phyloP scores from a whole-genome alignment of 2,888 invertebrate species.

The Dione juno region DNA sequence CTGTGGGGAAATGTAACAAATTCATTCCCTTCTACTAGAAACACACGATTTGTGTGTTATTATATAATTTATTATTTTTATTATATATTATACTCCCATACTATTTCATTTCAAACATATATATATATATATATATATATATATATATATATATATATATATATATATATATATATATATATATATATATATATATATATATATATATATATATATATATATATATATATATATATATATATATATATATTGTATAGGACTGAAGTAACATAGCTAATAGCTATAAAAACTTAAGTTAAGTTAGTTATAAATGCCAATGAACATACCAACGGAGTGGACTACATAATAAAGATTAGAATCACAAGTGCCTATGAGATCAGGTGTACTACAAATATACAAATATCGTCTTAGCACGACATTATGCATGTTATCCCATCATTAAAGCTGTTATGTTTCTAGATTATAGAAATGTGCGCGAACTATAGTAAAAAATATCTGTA shows the following conservation, averaged over 20 bases:
- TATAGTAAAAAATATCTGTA: not conserved
- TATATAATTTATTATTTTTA: too few species aligned
- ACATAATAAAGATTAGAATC: slow-evolving; percentile 35
- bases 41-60: too few species aligned
- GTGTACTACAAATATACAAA: slow-evolving; percentile 36
- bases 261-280: not conserved
- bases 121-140: too few species aligned
- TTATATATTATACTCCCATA: too few species aligned
- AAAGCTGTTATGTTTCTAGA: slow-evolving; percentile 19
- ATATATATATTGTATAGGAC: not conserved
- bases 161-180: too few species aligned
- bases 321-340: slow-evolving; percentile 27
- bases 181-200: too few species aligned
- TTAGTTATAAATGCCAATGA: slow-evolving; percentile 18
- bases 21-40: too few species aligned
- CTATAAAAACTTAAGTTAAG: not conserved
- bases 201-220: too few species aligned
- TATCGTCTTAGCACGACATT: slow-evolving; percentile 41
- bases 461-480: slow-evolving; percentile 17
- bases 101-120: too few species aligned
- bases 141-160: too few species aligned
- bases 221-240: too few species aligned
- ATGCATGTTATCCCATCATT: slow-evolving; percentile 44
- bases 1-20: too few species aligned
- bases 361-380: slow-evolving; percentile 28